Evolutionary conservation across 2,888 invertebrate genomes (phyloP).

Genomic region (Lasioglossum lativentre): DNA sequence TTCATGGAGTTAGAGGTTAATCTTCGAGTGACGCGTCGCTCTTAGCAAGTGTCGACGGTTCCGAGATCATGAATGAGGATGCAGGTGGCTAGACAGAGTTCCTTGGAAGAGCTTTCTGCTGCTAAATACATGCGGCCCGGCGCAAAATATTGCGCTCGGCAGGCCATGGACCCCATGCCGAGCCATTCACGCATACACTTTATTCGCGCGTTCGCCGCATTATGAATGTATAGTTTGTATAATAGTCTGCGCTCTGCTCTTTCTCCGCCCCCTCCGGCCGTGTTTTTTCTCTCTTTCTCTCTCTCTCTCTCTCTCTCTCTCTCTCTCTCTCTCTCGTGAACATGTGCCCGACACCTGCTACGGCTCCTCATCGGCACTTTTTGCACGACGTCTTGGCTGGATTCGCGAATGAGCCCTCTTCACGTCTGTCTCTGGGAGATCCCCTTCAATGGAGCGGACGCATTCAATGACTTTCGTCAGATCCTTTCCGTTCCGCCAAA

Average conservation of each 20-base stretch:
- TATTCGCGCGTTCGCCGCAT: slow-evolving; percentile 69
- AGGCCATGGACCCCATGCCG: slow-evolving; percentile 77
- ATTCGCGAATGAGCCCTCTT: slow-evolving; percentile 43
- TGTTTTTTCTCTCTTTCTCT: no score
- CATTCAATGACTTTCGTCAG: not conserved
- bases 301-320: slow-evolving; percentile 27
- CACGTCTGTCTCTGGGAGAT: not conserved
- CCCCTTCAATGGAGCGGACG: not conserved
- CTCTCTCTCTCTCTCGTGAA: slow-evolving; percentile 41
- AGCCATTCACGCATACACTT: slow-evolving; percentile 75
- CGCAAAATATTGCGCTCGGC: slow-evolving; percentile 71
- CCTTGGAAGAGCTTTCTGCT: slow-evolving; percentile 59
- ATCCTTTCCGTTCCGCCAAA: not conserved
- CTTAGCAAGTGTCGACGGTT: not conserved
- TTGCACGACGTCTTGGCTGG: slow-evolving; percentile 55
- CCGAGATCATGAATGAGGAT: slow-evolving; percentile 50
- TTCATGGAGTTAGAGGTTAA: not conserved
- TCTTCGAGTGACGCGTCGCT: not conserved
- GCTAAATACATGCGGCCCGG: slow-evolving; percentile 54
- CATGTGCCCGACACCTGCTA: slow-evolving; percentile 76
- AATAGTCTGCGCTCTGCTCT: slow-evolving; percentile 47
- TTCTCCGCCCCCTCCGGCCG: no score
- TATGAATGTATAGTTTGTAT: slow-evolving; percentile 56
- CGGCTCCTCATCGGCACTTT: slow-evolving; percentile 62
- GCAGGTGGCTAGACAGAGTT: slow-evolving; percentile 53